These are phyloP conservation scores for Callinectes sapidus DNA, from an alignment of 2,888 invertebrate genomes.

Conservation along the genomic window DNA sequence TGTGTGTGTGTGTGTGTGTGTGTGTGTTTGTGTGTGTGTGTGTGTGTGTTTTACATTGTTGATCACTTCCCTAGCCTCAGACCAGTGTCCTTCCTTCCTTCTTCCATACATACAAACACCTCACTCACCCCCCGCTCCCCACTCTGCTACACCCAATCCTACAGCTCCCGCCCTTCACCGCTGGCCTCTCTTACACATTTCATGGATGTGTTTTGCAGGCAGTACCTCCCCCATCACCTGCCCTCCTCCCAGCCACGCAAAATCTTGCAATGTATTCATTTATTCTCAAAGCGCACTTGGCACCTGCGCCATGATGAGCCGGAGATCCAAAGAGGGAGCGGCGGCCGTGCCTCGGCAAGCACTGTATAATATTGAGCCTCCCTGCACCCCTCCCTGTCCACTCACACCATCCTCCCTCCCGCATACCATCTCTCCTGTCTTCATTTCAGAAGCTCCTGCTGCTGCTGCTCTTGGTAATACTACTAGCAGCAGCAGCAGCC, in stretches of 20 bases:
- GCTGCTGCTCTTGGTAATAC: too few relatives aligned
- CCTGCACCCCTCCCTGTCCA: background rate
- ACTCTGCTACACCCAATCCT: background rate
- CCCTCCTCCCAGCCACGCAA: background rate
- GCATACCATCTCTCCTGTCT: background rate
- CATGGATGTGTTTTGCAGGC: background rate
- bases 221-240: background rate
- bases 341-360: background rate
- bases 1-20: too few relatives aligned
- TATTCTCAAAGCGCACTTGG: background rate
- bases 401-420: background rate
- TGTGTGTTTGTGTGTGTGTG: too few relatives aligned
- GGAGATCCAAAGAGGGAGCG: background rate
- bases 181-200: background rate
- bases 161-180: background rate
- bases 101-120: background rate
- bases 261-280: conserved; percentile 6
- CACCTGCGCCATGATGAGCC: background rate
- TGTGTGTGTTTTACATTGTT: background rate
- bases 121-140: background rate
- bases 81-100: background rate
- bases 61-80: background rate
- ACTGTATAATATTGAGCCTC: background rate
- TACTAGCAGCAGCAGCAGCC: background rate
- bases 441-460: background rate